Conservation (phyloP, 2,888 invertebrate genomes). For the Tanytarsus gracilentus region DNA sequence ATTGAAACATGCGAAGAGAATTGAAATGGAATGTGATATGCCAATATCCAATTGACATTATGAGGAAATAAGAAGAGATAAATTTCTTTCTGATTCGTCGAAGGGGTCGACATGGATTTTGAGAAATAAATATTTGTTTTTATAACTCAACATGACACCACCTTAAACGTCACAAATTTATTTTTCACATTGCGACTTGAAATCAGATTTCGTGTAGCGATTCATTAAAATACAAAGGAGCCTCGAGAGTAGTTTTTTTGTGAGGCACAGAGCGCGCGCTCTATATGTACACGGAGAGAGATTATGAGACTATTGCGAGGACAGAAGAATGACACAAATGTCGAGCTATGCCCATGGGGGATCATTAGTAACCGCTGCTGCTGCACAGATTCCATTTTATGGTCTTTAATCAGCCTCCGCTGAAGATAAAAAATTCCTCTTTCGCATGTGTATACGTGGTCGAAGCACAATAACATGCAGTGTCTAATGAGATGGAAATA, state of each 20-base stretch:
- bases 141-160: too few relatives aligned
- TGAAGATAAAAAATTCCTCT: neutral
- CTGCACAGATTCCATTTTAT: conserved; percentile 8
- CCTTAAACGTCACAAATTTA: too few relatives aligned
- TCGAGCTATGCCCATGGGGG: conserved; percentile 6
- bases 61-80: neutral
- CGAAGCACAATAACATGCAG: neutral
- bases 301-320: conserved; percentile 1
- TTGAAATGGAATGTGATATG: neutral
- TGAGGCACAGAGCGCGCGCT: too few relatives aligned
- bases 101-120: too few relatives aligned
- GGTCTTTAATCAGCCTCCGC: conserved; percentile 18
- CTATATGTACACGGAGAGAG: too few relatives aligned
- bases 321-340: conserved; percentile 6
- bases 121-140: too few relatives aligned
- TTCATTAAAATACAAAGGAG: neutral
- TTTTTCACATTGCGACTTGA: too few relatives aligned
- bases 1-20: neutral
- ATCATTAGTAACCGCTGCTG: conserved; percentile 11
- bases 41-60: conserved; percentile 5
- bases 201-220: too few relatives aligned
- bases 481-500: conserved; percentile 7
- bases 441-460: neutral
- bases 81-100: neutral
- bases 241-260: too few relatives aligned